Conservation (phyloP, 2,113 vertebrate genomes). For the Barnardius zonarius region DNA sequence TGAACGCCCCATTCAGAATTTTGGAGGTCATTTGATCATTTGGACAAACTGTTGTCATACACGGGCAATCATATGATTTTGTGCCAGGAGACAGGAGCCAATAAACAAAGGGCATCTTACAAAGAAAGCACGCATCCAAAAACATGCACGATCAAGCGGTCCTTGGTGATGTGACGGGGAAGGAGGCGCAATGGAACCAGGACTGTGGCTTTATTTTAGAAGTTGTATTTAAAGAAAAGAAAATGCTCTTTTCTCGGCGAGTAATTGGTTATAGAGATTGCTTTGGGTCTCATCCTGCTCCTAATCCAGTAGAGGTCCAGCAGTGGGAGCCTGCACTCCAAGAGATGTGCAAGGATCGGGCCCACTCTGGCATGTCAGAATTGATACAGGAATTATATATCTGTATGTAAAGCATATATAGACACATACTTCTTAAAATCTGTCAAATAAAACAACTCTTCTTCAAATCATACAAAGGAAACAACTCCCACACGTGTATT, state of each 20-base stretch:
- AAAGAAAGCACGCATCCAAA: background rate
- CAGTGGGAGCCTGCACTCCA: background rate
- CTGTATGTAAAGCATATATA: background rate
- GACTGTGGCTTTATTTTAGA: background rate
- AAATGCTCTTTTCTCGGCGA: background rate
- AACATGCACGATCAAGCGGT: background rate
- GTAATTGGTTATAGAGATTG: background rate
- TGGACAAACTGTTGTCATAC: slow-evolving; percentile 39
- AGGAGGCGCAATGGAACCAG: background rate
- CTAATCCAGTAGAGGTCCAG: background rate
- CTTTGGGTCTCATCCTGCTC: background rate
- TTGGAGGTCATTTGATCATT: slow-evolving; percentile 17
- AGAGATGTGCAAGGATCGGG: background rate
- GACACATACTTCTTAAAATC: background rate
- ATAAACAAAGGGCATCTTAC: slow-evolving; percentile 45
- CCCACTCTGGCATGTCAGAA: background rate
- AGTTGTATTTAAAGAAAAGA: background rate
- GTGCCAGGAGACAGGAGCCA: slow-evolving; percentile 22
- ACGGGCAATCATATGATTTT: slow-evolving; percentile 19
- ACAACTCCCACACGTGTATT: background rate
- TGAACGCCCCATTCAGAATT: background rate
- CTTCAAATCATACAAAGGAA: background rate
- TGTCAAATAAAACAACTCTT: background rate
- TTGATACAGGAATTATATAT: background rate
- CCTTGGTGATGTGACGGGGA: background rate